These are phyloP conservation scores for Alosa alosa DNA, from an alignment of 2,113 vertebrate genomes.

Conservation along the genomic window DNA sequence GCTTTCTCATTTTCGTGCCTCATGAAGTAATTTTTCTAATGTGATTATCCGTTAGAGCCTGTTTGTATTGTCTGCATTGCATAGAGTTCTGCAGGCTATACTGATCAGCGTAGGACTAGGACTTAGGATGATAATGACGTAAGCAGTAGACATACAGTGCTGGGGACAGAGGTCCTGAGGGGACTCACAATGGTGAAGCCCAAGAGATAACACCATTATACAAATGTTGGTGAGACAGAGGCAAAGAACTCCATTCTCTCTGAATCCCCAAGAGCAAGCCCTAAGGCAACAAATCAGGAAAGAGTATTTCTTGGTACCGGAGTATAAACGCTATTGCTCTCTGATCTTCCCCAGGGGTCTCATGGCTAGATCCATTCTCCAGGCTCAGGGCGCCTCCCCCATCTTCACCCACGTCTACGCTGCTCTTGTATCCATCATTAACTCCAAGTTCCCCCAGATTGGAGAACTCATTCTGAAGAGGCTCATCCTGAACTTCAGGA, in stretches of 20 bases:
- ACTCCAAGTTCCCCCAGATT: slow-evolving; percentile 97
- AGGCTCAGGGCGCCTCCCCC: slow-evolving; percentile 92
- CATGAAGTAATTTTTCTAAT: neutral
- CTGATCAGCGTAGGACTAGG: neutral
- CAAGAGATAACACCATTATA: no score
- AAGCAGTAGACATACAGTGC: neutral
- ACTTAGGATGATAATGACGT: neutral
- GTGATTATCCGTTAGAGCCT: neutral
- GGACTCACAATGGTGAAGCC: neutral
- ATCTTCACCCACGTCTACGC: slow-evolving; percentile 97
- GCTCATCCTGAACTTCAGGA: slow-evolving; percentile 91
- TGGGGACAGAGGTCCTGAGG: neutral
- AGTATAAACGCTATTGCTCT: neutral
- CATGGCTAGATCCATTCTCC: slow-evolving; percentile 86
- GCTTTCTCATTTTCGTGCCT: neutral
- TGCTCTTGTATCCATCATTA: slow-evolving; percentile 94
- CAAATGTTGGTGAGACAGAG: no score
- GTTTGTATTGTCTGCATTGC: neutral
- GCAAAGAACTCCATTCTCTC: no score
- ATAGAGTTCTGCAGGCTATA: neutral
- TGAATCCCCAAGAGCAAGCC: no score
- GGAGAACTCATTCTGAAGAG: slow-evolving; percentile 96
- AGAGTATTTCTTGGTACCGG: no score
- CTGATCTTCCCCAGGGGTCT: slow-evolving; percentile 75
- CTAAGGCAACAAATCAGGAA: no score